Evolutionary conservation across 2,113 vertebrate species (phyloP), one percentile per base, ranked within the genome.

Genomic region (Cygnus atratus): DNA sequence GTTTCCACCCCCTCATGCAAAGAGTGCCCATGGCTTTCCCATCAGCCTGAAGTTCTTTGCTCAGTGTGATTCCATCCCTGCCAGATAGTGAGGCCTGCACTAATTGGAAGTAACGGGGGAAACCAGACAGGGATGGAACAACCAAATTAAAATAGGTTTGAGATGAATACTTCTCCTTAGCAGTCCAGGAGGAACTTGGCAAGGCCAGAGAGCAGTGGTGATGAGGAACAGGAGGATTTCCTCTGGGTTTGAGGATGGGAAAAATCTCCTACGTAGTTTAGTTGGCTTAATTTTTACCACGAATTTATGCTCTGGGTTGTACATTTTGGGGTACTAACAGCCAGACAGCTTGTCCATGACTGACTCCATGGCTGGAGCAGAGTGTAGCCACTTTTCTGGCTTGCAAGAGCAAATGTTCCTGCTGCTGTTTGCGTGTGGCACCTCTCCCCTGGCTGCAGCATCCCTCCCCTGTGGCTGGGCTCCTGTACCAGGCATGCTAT

Each of bases 401-500:
- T 84, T 59, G 54, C 7, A 8, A 61, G 33, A 5, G 3, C 20
- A 26, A 83, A 26, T 39, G 48, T 9, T 16, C 10, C 75, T 18
- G 17, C 3, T 55, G 28, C 19, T 8, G 31, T 82, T 73, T 72
- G 54, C 0, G 3, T 39, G 61, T 17, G 35, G 61, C 15, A 12
- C 35, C 35, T 63, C 35, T 63, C 37, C 16, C 35, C 61, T 63
- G 61, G 61, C 37, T 26, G 26, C 24, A 17, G 61, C 25, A 11
- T 72, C 35, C 25, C 10, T 85, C 17, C 35, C 43, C 13, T 3
- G 0, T 26, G 39, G 15, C n/a, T 19, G 48, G 66, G 79, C 26
- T 76, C 0, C 0, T 52, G 13, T 20, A 20, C 54, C 29, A 13
- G 0, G 1, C 37, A 65, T 76, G n/a, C 75, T 31, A 0, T 19